phyloP scores from a whole-genome alignment of 1,140 invertebrate genomes.

The Chrysomallon squamiferum region DNA sequence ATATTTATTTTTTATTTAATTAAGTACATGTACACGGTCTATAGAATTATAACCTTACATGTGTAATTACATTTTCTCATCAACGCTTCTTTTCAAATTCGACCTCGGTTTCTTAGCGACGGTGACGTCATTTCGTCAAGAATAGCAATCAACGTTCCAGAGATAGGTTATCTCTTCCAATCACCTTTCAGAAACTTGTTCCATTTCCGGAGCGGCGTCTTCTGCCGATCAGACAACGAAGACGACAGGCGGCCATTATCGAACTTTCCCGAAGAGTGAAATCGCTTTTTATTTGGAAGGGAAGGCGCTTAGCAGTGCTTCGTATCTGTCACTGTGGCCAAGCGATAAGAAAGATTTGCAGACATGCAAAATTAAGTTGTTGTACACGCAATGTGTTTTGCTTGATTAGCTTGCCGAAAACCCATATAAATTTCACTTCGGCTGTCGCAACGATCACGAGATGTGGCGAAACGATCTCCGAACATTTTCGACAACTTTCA shows the following conservation, averaged over 20 bases:
- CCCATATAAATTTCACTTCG: conserved; percentile 2
- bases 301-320: neutral
- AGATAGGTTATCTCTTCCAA: too few species aligned
- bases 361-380: conserved; percentile 10
- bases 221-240: neutral
- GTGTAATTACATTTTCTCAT: too few species aligned
- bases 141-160: too few species aligned
- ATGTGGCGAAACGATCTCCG: neutral
- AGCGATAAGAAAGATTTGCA: conserved; percentile 7
- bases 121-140: too few species aligned
- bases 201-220: neutral
- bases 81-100: too few species aligned
- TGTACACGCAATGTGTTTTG: conserved; percentile 3
- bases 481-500: conserved; percentile 5
- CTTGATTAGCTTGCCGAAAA: conserved; percentile 9
- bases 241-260: conserved; percentile 2
- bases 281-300: conserved; percentile 6
- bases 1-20: too few species aligned
- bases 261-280: neutral
- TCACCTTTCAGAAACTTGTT: neutral
- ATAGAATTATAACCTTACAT: too few species aligned
- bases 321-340: conserved; percentile 1
- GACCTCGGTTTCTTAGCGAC: too few species aligned
- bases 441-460: neutral
- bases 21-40: too few species aligned